Base-by-base conservation (phyloP, 2,888 invertebrate genomes). In the Metalampra italica region DNA sequence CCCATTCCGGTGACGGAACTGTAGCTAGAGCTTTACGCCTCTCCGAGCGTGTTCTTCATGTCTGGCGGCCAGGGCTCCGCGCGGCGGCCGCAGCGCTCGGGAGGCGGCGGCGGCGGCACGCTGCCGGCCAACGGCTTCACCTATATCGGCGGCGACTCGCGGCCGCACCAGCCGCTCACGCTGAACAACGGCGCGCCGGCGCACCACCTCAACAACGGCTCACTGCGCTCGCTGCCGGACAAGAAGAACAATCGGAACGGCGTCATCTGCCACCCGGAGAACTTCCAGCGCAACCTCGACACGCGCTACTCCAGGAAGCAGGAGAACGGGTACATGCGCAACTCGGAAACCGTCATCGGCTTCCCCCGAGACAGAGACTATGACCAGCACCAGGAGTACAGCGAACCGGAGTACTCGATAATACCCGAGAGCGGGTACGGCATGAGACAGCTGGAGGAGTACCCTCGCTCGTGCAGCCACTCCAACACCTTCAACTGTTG, bases 21-120 rank as follows among this genome's bases (percentile, higher is more conserved):
- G 95, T 96, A 96, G 96, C 96, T 96, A 96, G 96, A 96, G 92
- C 94, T 95, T 90, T 95, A 95, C 95, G 95, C 96, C 93, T 95
- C 95, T 91, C 94, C 92, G 91, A 93, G 91, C 93, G 94, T 91
- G 86, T 94, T 91, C 91, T 94, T 93, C 92, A 90, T 94, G 91
- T 92, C 93, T 67, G 91, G 91, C 73, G 91, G 90, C 70, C 90
- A 89, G 69, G 83, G 84, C 73, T 77, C 86, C 64, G 76, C 80
- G 70, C 86, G 90, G 64, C 86, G 91, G 82, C 82, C 79, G 76
- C 82, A 70, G 64, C 84, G 82, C 79, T 82, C 82, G 82, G 87
- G 82, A 62, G 85, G 92, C 82, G 91, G 91, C 70, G 78, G 66
- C 61, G 48, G 70, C 60, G 91, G 91, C 71, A 92, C 92, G 70